Conservation (phyloP, 1,140 invertebrate species). For the Triops longicaudatus region DNA sequence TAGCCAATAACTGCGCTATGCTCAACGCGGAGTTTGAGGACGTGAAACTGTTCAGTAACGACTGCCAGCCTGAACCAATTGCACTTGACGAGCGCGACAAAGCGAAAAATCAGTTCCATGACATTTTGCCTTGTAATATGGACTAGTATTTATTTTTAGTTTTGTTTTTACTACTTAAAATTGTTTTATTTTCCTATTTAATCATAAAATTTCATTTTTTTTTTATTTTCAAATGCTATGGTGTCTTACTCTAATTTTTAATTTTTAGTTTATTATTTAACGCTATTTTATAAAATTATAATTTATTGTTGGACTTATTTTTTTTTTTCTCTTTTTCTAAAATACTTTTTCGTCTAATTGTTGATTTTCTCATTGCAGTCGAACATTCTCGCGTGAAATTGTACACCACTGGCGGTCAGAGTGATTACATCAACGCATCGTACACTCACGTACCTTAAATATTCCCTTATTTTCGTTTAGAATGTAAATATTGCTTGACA, state of each 20-base stretch:
- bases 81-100: constrained; percentile 33
- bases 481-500: background rate
- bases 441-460: background rate
- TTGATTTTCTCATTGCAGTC: background rate
- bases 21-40: background rate
- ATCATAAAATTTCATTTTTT: no score
- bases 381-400: background rate
- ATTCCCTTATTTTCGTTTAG: background rate
- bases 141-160: no score
- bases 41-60: background rate
- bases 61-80: background rate
- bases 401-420: background rate
- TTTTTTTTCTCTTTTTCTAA: background rate
- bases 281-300: no score
- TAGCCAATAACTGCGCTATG: background rate
- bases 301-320: no score
- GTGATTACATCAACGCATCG: background rate
- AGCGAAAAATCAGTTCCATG: background rate
- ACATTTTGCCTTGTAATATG: background rate
- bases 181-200: no score
- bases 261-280: no score
- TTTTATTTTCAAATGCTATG: no score
- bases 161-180: no score
- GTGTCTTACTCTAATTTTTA: no score
- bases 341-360: background rate